Evolutionary conservation across 2,888 invertebrate species (phyloP), one percentile per base, ranked within the genome.

Genomic region (Onchidella celtica): DNA sequence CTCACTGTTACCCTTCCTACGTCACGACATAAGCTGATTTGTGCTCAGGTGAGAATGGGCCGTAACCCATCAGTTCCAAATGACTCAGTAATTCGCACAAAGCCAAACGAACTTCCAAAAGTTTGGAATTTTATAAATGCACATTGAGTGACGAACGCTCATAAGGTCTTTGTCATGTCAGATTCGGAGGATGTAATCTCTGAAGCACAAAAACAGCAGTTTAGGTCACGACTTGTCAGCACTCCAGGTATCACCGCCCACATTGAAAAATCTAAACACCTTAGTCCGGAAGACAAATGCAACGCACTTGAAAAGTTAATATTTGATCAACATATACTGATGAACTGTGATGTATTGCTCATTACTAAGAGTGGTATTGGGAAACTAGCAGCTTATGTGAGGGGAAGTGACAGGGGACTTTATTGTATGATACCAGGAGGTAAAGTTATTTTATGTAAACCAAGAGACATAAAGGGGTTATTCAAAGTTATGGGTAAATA

Each of bases 41-140:
- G 79, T 32, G 79, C 70, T 9, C 79, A 79, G 38, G 72, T 79
- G 21, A 61, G 72, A n/a, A 79, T 79, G 79, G 79, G 79, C 11
- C 3, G 40, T 24, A 79, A 79, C 21, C 79, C 79, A 0, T 32
- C 61, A 0, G 32, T 70, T 17, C 79, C 78, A 69, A 34, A 29
- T 0, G 79, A 79, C 32, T 17, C 63, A 0, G 40, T 29, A 34
- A 17, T 61, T 9, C 21, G 79, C n/a, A 40, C 29, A 21, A 34
- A 27, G 0, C n/a, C 24, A 17, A 11, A 36, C 24, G 24, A 36
- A 29, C 70, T 79, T 6, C n/a, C 63, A 21, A 55, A 34, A 21
- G 70, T 79, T 21, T 72, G 79, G 79, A 40, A 79, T 3, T 79
- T 79, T 63, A 36, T 79, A 0, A 21, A 2, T 2, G n/a, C 32